These are phyloP conservation scores for Trematomus bernacchii DNA, from an alignment of 2,797 vertebrate genomes.

Conservation along the genomic window DNA sequence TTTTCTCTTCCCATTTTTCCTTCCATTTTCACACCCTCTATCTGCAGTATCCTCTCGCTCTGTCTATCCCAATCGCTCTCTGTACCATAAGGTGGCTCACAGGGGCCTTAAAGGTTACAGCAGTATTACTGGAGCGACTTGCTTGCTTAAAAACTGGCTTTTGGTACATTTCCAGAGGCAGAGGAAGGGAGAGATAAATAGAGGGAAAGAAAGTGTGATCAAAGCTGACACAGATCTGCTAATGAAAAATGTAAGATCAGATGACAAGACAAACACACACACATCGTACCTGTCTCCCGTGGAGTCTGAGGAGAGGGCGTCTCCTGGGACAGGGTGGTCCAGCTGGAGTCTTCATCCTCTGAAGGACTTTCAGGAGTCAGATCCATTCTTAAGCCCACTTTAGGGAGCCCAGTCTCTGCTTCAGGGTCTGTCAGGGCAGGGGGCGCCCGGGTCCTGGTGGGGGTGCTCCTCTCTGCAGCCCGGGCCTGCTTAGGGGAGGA, in stretches of 20 bases:
- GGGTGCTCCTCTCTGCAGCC: constrained; percentile 69
- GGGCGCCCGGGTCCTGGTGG: constrained; percentile 80
- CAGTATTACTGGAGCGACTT: constrained; percentile 50
- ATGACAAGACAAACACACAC: constrained; percentile 35
- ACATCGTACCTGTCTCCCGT: constrained; percentile 87
- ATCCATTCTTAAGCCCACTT: constrained; percentile 92
- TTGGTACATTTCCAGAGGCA: constrained; percentile 58
- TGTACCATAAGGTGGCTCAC: constrained; percentile 64
- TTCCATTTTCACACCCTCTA: constrained; percentile 27
- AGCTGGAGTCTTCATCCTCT: constrained; percentile 97
- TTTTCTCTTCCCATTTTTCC: neutral
- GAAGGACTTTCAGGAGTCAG: constrained; percentile 90
- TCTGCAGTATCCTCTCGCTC: constrained; percentile 46
- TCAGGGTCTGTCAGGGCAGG: constrained; percentile 86
- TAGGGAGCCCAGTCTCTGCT: constrained; percentile 89
- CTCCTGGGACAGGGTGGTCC: constrained; percentile 97
- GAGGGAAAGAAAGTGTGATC: constrained; percentile 28
- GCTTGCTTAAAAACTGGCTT: constrained; percentile 47
- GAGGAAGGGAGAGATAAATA: constrained; percentile 14
- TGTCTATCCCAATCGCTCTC: constrained; percentile 46
- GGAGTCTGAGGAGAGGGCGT: constrained; percentile 92
- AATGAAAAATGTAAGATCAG: constrained; percentile 17
- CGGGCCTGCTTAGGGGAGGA: constrained; percentile 80
- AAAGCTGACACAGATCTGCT: constrained; percentile 36
- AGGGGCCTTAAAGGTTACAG: constrained; percentile 59